Evolutionary conservation across 2,797 vertebrate genomes (phyloP), one percentile per base, ranked within the genome.

Genomic region (Rhyacichthys aspro): DNA sequence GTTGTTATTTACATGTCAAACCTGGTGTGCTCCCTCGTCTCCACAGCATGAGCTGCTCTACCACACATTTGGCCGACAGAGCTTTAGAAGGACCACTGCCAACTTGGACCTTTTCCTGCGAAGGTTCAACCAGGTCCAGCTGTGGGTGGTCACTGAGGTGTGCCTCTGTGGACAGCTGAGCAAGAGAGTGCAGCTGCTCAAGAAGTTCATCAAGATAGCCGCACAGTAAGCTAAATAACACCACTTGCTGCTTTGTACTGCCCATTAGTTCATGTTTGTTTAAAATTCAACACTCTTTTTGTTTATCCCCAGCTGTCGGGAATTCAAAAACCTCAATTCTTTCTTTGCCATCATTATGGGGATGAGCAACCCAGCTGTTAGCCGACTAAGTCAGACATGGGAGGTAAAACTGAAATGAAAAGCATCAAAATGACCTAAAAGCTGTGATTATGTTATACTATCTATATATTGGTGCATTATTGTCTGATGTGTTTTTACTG

Each of bases 301-400:
- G 15, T 23, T 53, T 2, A 49, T 41, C 39, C 33, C 50, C 78
- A 99, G 97, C 89, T 99, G 97, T 86, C 95, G 98, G 83, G 97
- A 99, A 84, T 98, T 98, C 74, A 97, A 94, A 90, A 99, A 99
- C 74, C 90, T 99, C 72, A 99, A 99, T 90, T 97, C 96, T 4
- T 99, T 98, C 89, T 98, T 98, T 0, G 97, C 97, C 83, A 96
- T 99, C 78, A 93, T 98, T 70, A 98, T 99, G 97, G 97, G 97
- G 63, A 94, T 99, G 83, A 98, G 97, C 74, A 98, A 99, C 54
- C 95, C 98, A n/a, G 96, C 97, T 1, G 97, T 98, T 76, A 98
- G 95, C 86, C 93, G 96, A 73, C 71, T 99, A 69, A 94, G 90
- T 7, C 93, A 97, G 77, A 98, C 97, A 0, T 99, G 97, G 97